Percentiles rank a stretch among this genome's conserved stretches.
phyloP scores from a whole-genome alignment of 2,113 vertebrate genomes.

The Tetrax tetrax region DNA sequence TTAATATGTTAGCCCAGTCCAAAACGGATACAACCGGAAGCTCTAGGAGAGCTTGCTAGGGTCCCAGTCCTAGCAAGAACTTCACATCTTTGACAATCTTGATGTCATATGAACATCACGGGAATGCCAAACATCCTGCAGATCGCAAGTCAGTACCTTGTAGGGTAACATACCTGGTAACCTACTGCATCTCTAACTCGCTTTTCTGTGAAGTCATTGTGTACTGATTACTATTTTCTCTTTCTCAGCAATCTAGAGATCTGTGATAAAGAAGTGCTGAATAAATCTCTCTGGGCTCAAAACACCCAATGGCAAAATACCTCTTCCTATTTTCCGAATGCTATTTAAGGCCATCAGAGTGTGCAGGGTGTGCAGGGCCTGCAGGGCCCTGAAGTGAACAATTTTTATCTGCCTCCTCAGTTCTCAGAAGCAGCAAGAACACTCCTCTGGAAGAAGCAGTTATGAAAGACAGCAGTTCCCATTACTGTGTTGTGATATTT shows the following conservation, averaged over 20 bases:
- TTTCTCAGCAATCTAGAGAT: not conserved
- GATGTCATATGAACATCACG: not conserved
- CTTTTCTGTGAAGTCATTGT: not conserved
- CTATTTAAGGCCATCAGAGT: not conserved
- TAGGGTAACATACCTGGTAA: not conserved
- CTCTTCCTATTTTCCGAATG: not conserved
- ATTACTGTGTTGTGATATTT: not conserved
- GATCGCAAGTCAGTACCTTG: not conserved
- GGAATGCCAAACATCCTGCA: not conserved
- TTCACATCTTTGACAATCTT: not conserved
- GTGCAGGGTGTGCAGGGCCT: not conserved
- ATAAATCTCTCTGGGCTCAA: not conserved
- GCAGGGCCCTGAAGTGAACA: not conserved
- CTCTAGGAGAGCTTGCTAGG: not conserved
- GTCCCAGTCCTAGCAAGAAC: not conserved
- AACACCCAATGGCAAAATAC: not conserved
- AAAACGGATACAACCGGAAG: not conserved
- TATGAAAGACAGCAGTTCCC: not conserved
- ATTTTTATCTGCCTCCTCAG: not conserved
- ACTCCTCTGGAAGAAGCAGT: not conserved
- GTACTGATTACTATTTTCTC: not conserved
- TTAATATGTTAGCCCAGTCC: not conserved
- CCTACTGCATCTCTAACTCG: rapidly evolving
- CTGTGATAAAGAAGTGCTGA: not conserved
- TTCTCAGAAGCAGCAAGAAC: not conserved